phyloP scores from a whole-genome alignment of 2,888 invertebrate genomes.

The Tetropium fuscum region DNA sequence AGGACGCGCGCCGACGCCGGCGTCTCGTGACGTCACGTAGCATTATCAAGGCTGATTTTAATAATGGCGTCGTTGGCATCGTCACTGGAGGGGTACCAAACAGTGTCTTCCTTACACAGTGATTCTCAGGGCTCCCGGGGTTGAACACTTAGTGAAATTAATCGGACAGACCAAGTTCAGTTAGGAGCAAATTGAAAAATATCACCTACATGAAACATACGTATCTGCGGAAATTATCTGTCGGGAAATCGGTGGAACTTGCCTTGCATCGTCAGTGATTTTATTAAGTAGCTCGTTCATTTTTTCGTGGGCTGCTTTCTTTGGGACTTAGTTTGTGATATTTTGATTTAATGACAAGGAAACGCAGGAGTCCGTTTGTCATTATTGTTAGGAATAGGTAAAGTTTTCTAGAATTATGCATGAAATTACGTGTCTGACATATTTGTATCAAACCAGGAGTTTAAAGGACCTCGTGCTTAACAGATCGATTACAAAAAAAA shows the following conservation, averaged over 20 bases:
- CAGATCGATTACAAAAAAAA: no score
- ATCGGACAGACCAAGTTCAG: slow-evolving; percentile 60
- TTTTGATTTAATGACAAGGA: slow-evolving; percentile 21
- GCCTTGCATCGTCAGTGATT: slow-evolving; percentile 39
- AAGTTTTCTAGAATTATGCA: not conserved
- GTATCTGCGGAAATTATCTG: slow-evolving; percentile 49
- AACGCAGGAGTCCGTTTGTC: slow-evolving; percentile 3
- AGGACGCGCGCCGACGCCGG: slow-evolving; percentile 61
- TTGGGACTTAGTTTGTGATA: slow-evolving; percentile 4
- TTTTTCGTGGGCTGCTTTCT: slow-evolving; percentile 1
- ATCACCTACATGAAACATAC: slow-evolving; percentile 58
- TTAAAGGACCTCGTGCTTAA: no score
- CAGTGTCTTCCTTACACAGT: slow-evolving; percentile 54
- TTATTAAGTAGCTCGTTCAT: slow-evolving; percentile 29
- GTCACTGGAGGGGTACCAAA: slow-evolving; percentile 39
- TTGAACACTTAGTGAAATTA: slow-evolving; percentile 65
- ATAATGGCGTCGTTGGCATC: slow-evolving; percentile 65
- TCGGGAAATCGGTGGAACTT: slow-evolving; percentile 34
- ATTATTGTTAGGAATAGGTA: slow-evolving; percentile 23
- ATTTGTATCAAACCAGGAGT: no score
- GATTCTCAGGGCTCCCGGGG: slow-evolving; percentile 61
- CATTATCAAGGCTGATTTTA: slow-evolving; percentile 67
- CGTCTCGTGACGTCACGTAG: slow-evolving; percentile 65
- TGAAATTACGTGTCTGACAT: no score
- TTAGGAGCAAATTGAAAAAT: slow-evolving; percentile 60